These are phyloP conservation scores for Celastrina argiolus DNA, from an alignment of 2,888 invertebrate species.

Conservation along the genomic window DNA sequence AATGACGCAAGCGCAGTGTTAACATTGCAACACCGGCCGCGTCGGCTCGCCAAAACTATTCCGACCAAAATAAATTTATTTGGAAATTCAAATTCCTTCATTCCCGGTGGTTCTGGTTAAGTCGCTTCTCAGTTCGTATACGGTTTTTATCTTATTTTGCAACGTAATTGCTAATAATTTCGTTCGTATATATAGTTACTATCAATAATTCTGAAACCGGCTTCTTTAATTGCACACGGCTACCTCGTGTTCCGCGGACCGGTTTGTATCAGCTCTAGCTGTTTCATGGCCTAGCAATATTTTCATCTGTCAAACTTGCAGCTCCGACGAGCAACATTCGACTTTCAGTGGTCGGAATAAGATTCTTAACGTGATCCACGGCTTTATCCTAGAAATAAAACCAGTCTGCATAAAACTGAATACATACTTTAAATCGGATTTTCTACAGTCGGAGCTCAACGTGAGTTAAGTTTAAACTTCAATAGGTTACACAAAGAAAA, in stretches of 20 bases:
- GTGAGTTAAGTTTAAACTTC: background rate
- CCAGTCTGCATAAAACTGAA: conserved; percentile 11
- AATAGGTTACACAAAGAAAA: background rate
- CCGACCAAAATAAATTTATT: conserved; percentile 10
- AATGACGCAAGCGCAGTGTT: conserved; percentile 69
- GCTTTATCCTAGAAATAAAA: conserved; percentile 15
- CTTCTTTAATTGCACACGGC: conserved; percentile 34
- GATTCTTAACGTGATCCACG: conserved; percentile 23
- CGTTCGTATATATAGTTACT: conserved; percentile 13
- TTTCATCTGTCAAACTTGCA: conserved; percentile 37
- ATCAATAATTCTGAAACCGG: conserved; percentile 29
- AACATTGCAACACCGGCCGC: conserved; percentile 52
- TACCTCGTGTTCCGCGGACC: conserved; percentile 38
- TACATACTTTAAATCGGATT: conserved; percentile 13
- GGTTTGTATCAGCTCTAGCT: conserved; percentile 39
- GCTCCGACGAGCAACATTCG: conserved; percentile 26
- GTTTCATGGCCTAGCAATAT: conserved; percentile 38
- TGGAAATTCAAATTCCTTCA: conserved; percentile 1
- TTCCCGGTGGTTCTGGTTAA: background rate
- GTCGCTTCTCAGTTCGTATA: background rate
- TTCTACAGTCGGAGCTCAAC: background rate
- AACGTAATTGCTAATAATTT: conserved; percentile 21
- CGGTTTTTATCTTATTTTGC: conserved; percentile 21
- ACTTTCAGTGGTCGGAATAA: conserved; percentile 24
- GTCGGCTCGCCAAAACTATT: conserved; percentile 46